Evolutionary conservation across 2,888 invertebrate species (phyloP), one percentile per base, ranked within the genome.

Genomic region (Eledone cirrhosa): DNA sequence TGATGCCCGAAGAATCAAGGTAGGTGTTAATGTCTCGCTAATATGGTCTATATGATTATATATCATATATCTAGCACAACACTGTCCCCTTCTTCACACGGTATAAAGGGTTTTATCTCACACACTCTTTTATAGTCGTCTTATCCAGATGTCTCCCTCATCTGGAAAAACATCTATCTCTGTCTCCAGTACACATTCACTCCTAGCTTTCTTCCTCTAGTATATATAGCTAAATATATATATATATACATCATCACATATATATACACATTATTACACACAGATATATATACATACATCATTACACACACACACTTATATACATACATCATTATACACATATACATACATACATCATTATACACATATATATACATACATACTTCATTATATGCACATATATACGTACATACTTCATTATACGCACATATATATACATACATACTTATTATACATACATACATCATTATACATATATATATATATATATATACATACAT

Each of bases 1-100:
- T 85, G 95, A 95, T 91, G 94, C 95, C 84, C 93, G 95, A 87
- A 93, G 94, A 91, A 94, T 95, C 88, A 97, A 96, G 95, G 96
- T 96, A 89, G 87, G 72, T 72, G 31, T 7, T 19, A n/a, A 72
- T 22, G 7, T 5, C 41, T n/a, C 29, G 41, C 13, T 69, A 41
- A 41, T 41, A 41, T 41, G 41, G 2, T 41, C 41, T 41, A 41
- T n/a, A 41, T 41, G 2, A 41, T 11, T 41, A 41, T 2, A 2
- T 41, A 8, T 41, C 41, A n/a, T 1, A 41, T 11, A 5, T 0
- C 41, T 41, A 11, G 5, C 41, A 8, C 41, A 41, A 8, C 41
- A 1, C 41, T 41, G 41, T 41, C 41, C 41, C 41, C 41, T 41
- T 41, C 41, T 41, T 5, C 41, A 41, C 11, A 41, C 41, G 11